These are phyloP conservation scores for Acrocyrtus sp. DNA, from an alignment of 2,888 invertebrate genomes.

Conservation along the genomic window DNA sequence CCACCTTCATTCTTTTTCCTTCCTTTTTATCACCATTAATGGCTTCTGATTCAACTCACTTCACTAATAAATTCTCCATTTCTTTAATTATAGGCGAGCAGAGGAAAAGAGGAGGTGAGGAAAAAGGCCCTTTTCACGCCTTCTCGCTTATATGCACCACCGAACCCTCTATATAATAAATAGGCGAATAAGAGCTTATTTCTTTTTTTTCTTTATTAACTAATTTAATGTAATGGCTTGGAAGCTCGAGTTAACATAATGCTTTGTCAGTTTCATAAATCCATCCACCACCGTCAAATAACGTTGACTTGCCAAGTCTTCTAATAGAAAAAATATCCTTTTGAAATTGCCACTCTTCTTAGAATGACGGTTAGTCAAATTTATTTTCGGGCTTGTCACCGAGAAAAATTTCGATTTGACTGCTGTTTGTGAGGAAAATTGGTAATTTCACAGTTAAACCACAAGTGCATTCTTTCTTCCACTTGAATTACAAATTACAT, in stretches of 20 bases:
- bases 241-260: background rate
- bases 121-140: conserved; percentile 12
- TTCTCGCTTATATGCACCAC: background rate
- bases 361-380: too few relatives aligned
- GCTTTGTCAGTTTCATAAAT: background rate
- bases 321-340: too few relatives aligned
- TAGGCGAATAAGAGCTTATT: background rate
- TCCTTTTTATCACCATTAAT: conserved; percentile 55
- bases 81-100: conserved; percentile 52
- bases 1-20: conserved; percentile 29
- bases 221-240: background rate
- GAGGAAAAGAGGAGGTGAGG: conserved; percentile 8
- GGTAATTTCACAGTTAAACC: too few relatives aligned
- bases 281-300: background rate
- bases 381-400: too few relatives aligned
- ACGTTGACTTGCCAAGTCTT: background rate
- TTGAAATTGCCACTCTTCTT: too few relatives aligned
- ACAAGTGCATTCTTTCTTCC: too few relatives aligned
- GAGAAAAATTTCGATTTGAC: too few relatives aligned
- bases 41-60: conserved; percentile 56
- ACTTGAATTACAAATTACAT: too few relatives aligned
- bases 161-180: background rate
- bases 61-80: conserved; percentile 57
- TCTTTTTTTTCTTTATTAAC: background rate
- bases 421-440: too few relatives aligned